These are phyloP conservation scores for Copsychus sechellarum DNA, from an alignment of 2,113 vertebrate genomes.

Conservation along the genomic window DNA sequence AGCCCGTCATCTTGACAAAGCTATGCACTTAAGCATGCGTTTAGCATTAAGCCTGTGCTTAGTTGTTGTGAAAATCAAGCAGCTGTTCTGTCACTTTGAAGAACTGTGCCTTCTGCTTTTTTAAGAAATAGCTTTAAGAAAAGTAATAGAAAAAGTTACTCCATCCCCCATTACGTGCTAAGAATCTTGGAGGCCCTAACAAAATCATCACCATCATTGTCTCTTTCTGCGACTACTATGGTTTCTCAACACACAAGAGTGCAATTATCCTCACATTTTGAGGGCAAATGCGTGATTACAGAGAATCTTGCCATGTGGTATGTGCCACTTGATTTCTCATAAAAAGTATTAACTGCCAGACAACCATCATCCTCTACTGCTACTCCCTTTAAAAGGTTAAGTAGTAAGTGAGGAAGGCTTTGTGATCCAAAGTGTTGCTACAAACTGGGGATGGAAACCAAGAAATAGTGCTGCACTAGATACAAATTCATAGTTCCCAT, in stretches of 20 bases:
- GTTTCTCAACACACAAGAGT: not conserved
- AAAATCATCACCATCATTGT: not conserved
- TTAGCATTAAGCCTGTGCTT: not conserved
- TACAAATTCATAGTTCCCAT: not conserved
- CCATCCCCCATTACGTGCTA: accelerated
- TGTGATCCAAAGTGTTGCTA: not conserved
- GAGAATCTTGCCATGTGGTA: not conserved
- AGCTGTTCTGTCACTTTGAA: slow-evolving; percentile 8
- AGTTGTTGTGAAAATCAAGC: slow-evolving; percentile 28
- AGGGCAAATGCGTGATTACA: not conserved
- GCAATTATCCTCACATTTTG: not conserved
- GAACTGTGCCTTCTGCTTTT: slow-evolving; percentile 2
- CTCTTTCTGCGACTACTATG: not conserved
- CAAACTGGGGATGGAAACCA: not conserved
- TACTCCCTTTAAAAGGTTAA: not conserved
- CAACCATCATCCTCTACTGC: not conserved
- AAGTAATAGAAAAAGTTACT: not conserved
- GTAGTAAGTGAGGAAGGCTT: not conserved
- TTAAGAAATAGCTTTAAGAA: not conserved
- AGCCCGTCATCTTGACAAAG: slow-evolving; percentile 4
- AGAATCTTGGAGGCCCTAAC: not conserved
- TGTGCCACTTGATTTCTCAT: not conserved
- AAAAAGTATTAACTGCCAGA: not conserved
- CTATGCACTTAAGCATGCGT: not conserved
- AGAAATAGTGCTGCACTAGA: not conserved